A percentile compares a stretch with the other conserved stretches of the same genome.
Evolutionary conservation across 2,113 vertebrate species (phyloP).

Genomic region (Callopanchax toddi): DNA sequence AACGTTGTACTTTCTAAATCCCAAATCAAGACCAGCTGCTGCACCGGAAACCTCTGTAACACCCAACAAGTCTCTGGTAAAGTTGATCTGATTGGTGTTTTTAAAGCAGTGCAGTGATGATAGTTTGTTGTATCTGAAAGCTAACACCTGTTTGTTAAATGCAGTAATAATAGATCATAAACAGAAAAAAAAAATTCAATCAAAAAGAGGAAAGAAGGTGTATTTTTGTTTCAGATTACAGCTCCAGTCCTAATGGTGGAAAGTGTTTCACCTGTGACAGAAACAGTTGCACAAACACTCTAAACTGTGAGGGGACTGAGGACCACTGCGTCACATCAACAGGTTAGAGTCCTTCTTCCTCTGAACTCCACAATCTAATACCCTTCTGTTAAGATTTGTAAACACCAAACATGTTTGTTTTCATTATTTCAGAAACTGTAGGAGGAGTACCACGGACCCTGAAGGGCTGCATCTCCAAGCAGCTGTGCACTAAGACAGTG

Average conservation of each 20-base stretch:
- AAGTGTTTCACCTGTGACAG: constrained; percentile 53
- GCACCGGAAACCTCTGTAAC: too few relatives aligned
- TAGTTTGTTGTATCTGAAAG: too few relatives aligned
- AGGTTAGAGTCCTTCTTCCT: constrained; percentile 31
- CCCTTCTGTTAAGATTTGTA: neutral
- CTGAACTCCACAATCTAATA: neutral
- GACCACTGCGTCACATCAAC: constrained; percentile 47
- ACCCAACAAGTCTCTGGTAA: too few relatives aligned
- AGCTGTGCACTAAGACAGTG: constrained; percentile 6
- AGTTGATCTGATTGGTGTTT: too few relatives aligned
- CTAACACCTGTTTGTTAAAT: too few relatives aligned
- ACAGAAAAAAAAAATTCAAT: too few relatives aligned
- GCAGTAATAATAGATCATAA: too few relatives aligned
- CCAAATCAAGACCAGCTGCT: too few relatives aligned
- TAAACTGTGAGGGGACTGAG: constrained; percentile 53
- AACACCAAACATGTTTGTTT: neutral
- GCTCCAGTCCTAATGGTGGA: constrained; percentile 42
- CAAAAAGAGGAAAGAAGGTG: too few relatives aligned
- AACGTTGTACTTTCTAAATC: too few relatives aligned
- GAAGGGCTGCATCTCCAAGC: constrained; percentile 59
- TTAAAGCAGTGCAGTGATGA: too few relatives aligned
- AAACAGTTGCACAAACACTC: neutral
- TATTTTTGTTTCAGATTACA: neutral
- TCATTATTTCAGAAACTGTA: neutral
- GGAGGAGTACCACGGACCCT: rapidly evolving